Base-by-base conservation (phyloP, 2,888 invertebrate genomes). In the Eledone cirrhosa region DNA sequence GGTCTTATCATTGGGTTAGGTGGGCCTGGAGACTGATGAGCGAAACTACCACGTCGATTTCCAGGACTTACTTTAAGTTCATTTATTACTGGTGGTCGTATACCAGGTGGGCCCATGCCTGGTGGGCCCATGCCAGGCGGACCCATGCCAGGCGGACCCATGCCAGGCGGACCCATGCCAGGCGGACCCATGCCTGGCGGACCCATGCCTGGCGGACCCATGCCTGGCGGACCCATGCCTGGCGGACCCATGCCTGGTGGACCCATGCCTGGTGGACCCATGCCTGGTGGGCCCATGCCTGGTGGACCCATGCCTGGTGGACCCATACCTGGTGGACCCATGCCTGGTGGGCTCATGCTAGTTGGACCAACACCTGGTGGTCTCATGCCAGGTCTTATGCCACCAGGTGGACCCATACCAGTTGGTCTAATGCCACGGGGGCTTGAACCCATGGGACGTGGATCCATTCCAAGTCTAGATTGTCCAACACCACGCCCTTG, bases 1-100 rank as follows among this genome's bases (percentile, higher is more conserved):
- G 72, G 41, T 33, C 72, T 33, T 22, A 72, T 22, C 72, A 72
- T 72, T n/a, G 72, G 72, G 41, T 72, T 72, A n/a, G 31, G 67
- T 67, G 29, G 29, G 3, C 67, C 29, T 2, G 5, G n/a, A 5
- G 8, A 22, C 2, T 33, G 16, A 3, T 29, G 33, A 0, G 31
- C 29, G 29, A 69, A 31, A 0, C 33, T 33, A 33, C 41, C 41
- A 41, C 41, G 41, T 41, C 41, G 41, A 41, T 41, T 41, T 41
- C 2, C 41, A 8, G 41, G 41, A 41, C 41, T 41, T 41, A 41
- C 1, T 41, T 41, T 41, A 8, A 31, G 33, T 11, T 31, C 67
- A 2, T 41, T 41, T 2, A n/a, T 31, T 3, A 29, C 67, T 31
- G 22, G 16, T 7, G 41, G 41, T 4, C 72, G 33, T n/a, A 72